Conservation (phyloP, 2,797 vertebrate genomes). For the Gallinago nigripennis region DNA sequence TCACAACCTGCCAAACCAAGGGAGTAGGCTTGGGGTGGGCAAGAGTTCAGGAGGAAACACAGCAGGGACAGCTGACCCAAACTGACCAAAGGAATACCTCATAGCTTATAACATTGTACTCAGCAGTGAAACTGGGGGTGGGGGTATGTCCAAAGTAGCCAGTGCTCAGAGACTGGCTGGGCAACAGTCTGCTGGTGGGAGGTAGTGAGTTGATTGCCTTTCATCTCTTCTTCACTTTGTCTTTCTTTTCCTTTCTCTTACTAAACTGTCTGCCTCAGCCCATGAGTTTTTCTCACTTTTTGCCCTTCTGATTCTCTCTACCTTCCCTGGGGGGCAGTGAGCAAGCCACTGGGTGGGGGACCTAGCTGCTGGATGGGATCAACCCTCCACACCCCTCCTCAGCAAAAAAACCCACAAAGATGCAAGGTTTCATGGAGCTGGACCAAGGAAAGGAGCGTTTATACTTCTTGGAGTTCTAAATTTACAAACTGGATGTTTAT, state of each 20-base stretch:
- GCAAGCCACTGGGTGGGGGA: rapidly evolving
- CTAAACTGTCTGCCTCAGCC: background rate
- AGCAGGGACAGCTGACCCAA: background rate
- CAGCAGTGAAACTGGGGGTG: background rate
- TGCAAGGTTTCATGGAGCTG: background rate
- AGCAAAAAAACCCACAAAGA: background rate
- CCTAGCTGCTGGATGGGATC: background rate
- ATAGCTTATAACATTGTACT: background rate
- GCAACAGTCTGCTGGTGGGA: background rate
- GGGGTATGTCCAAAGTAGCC: background rate
- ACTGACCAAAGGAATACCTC: background rate
- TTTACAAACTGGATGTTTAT: background rate
- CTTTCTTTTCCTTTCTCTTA: background rate
- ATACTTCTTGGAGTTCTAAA: background rate
- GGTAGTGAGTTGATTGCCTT: background rate
- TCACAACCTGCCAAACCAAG: background rate
- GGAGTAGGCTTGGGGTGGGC: background rate
- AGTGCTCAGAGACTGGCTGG: background rate
- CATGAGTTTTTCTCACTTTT: background rate
- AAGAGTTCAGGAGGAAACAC: background rate
- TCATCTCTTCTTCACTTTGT: background rate
- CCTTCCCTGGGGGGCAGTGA: rapidly evolving
- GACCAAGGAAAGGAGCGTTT: background rate
- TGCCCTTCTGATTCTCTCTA: background rate
- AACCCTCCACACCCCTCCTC: background rate